Base-by-base conservation (phyloP, 2,888 invertebrate genomes). In the Drosophila falleni region DNA sequence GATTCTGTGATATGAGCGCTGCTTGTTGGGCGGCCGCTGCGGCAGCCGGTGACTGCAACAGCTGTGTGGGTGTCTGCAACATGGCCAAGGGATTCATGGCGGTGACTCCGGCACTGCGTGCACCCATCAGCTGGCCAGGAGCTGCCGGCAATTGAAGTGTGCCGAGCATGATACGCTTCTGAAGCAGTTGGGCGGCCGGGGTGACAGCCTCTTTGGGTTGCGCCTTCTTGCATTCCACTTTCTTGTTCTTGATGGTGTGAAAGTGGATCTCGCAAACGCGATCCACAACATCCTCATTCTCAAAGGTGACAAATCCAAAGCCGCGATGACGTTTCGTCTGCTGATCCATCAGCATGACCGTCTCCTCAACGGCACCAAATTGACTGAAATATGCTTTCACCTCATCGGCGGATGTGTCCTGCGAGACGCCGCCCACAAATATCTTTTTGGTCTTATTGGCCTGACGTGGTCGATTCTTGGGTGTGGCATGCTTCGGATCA, bases 291-390 rank as follows among this genome's bases (percentile, higher is more conserved):
- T 97, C 97, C 92, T 97, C 97, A 87, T 96, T 96, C 92, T 97
- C 97, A 93, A 97, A 97, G 42, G 97, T 97, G 69, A 97, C 97
- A 93, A 97, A 97, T 39, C 97, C 97, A 92, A 97, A 97, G 74
- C 97, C 97, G 60, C 97, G 95, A 92, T 97, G 97, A 64, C 97
- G 95, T 91, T 97, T 97, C 33, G 97, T 97, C 93, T 97, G 97
- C 93, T 97, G 97, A 92, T 97, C 97, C 97, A 97, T 97, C 81
- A 97, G 94, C 97, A 97, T 97, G 16, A 97, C 97, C 31, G 97
- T 97, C 93, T 97, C 97, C 91, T 97, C 97, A 19, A 97, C 97
- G 90, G 96, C 96, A 16, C 97, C 97, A 92, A 97, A 97, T 93
- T 97, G 97, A 78, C 95, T 95, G 94, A 97, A 97, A 93, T 97